A percentile compares a stretch with the other conserved stretches of the same genome.
These are phyloP conservation scores for Margaritifera margaritifera DNA, from an alignment of 2,888 invertebrate species.

Conservation along the genomic window DNA sequence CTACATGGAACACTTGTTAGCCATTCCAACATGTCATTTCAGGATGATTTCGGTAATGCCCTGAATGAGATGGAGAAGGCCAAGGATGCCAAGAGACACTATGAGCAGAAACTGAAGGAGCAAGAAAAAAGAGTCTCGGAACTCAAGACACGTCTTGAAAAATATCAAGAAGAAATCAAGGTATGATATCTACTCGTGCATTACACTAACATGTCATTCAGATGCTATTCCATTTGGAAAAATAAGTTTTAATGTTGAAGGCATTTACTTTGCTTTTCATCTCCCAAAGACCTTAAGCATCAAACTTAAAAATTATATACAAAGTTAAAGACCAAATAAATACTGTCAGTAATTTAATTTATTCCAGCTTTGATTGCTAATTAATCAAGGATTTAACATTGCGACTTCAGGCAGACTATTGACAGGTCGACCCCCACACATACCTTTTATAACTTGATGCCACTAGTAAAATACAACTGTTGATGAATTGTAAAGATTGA, in stretches of 20 bases:
- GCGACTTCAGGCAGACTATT: no score
- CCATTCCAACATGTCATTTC: slow-evolving; percentile 4
- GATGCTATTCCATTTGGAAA: no score
- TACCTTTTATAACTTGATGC: not conserved
- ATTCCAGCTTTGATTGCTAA: no score
- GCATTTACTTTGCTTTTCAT: no score
- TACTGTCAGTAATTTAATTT: no score
- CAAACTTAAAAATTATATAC: no score
- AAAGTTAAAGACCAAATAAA: no score
- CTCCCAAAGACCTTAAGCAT: no score
- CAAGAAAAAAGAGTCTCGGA: slow-evolving; percentile 59
- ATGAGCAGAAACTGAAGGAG: slow-evolving; percentile 56
- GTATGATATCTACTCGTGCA: slow-evolving; percentile 20
- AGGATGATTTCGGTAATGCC: slow-evolving; percentile 55
- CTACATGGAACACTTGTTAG: not conserved
- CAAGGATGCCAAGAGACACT: slow-evolving; percentile 55
- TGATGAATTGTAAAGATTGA: not conserved
- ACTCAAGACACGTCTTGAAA: slow-evolving; percentile 42
- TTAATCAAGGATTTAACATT: no score
- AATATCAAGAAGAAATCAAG: slow-evolving; percentile 49
- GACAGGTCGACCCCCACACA: no score
- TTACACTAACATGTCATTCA: no score
- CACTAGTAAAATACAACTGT: not conserved
- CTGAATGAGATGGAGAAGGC: slow-evolving; percentile 57
- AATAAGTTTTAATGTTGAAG: no score